Evolutionary conservation across 2,797 vertebrate species (phyloP).

Genomic region (Labroides dimidiatus): DNA sequence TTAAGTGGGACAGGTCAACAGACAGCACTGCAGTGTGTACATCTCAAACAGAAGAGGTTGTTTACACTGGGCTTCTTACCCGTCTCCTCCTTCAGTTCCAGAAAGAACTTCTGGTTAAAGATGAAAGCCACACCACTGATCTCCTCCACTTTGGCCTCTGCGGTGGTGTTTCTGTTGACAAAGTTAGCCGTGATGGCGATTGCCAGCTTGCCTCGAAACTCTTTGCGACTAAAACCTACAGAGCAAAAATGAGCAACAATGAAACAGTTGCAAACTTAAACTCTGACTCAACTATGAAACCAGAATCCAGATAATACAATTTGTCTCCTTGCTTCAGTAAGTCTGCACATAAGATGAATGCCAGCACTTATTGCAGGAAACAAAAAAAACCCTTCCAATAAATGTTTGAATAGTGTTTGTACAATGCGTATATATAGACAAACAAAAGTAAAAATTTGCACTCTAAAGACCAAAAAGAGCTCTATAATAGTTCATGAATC

Average conservation of each 20-base stretch:
- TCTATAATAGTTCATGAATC: neutral
- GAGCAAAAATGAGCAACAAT: neutral
- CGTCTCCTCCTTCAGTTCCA: slow-evolving; percentile 95
- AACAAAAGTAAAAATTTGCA: neutral
- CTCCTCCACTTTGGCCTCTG: slow-evolving; percentile 97
- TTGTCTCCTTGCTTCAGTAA: too few relatives aligned
- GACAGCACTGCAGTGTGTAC: neutral
- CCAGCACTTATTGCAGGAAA: too few relatives aligned
- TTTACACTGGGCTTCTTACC: slow-evolving; percentile 74
- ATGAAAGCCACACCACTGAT: slow-evolving; percentile 99
- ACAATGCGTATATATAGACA: neutral
- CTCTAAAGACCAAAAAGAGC: neutral
- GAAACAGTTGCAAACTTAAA: neutral
- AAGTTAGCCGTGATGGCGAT: slow-evolving; percentile 99
- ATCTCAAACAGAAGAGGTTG: neutral
- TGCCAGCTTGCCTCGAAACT: slow-evolving; percentile 96
- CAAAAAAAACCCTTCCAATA: too few relatives aligned
- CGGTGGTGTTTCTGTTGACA: slow-evolving; percentile 96
- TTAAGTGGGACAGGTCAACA: neutral
- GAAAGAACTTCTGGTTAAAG: slow-evolving; percentile 99
- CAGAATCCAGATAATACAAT: neutral
- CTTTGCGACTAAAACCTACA: slow-evolving; percentile 93
- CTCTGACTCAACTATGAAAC: neutral
- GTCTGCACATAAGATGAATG: too few relatives aligned
- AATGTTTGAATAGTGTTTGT: neutral